phyloP scores from a whole-genome alignment of 2,797 vertebrate genomes.

The Cephalopachus bancanus region DNA sequence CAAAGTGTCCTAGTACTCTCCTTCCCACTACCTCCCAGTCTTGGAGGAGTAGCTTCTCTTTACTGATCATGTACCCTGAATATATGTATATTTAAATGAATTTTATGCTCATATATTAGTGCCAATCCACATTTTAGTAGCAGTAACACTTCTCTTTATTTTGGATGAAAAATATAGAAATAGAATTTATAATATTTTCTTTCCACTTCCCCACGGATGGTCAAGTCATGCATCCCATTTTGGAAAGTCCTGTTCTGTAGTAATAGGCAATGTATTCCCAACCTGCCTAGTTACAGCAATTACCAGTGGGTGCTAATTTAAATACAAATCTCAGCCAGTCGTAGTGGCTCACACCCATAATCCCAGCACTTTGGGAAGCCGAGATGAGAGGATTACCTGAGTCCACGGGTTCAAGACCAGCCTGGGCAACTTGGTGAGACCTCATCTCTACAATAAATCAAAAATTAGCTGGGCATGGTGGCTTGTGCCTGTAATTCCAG shows the following conservation, averaged over 20 bases:
- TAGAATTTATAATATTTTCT: conserved; percentile 34
- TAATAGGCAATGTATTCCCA: background rate
- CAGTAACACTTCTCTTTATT: conserved; percentile 7
- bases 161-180: conserved; percentile 41
- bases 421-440: no score
- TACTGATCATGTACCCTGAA: background rate
- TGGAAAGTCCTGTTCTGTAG: conserved; percentile 11
- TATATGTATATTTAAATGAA: conserved; percentile 43
- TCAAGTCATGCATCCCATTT: conserved; percentile 15
- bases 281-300: background rate
- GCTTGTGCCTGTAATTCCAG: no score
- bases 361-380: no score
- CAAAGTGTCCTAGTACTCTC: background rate
- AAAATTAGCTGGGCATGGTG: no score
- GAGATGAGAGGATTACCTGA: no score
- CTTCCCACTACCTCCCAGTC: background rate
- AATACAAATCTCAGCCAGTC: no score
- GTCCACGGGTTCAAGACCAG: no score
- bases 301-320: background rate
- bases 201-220: background rate
- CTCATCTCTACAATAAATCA: no score
- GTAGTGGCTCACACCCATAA: no score
- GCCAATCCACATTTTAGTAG: background rate
- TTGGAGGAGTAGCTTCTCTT: background rate
- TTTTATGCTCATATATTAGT: background rate